Evolutionary conservation across 2,113 vertebrate genomes (phyloP).

Genomic region (Chunga burmeisteri): DNA sequence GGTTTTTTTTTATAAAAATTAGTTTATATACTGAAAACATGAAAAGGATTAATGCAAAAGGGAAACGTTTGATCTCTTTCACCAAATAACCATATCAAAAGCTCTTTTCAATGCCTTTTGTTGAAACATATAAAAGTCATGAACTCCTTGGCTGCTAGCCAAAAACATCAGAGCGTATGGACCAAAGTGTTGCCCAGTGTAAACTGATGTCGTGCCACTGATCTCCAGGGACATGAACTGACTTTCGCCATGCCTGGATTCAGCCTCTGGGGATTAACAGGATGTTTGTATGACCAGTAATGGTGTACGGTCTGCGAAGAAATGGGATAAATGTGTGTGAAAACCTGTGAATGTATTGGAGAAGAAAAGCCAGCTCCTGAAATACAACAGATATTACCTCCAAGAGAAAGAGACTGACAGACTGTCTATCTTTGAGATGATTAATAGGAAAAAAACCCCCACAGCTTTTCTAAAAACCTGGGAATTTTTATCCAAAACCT

Average conservation of each 20-base stretch:
- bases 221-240: neutral
- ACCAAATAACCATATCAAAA: slow-evolving; percentile 65
- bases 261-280: neutral
- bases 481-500: neutral
- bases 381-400: neutral
- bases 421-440: neutral
- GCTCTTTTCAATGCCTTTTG: slow-evolving; percentile 52
- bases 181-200: neutral
- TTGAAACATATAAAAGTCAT: slow-evolving; percentile 59
- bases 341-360: neutral
- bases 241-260: neutral
- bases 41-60: slow-evolving; percentile 50
- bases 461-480: neutral
- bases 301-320: neutral
- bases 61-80: slow-evolving; percentile 55
- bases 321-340: neutral
- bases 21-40: slow-evolving; percentile 32
- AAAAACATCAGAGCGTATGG: neutral
- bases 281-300: neutral
- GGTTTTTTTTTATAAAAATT: neutral
- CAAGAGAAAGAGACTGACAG: neutral
- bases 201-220: neutral
- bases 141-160: slow-evolving; percentile 17
- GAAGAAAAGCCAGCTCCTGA: neutral
- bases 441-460: neutral